These are phyloP conservation scores for Ecliptopera silaceata DNA, from an alignment of 2,888 invertebrate species.

Conservation along the genomic window DNA sequence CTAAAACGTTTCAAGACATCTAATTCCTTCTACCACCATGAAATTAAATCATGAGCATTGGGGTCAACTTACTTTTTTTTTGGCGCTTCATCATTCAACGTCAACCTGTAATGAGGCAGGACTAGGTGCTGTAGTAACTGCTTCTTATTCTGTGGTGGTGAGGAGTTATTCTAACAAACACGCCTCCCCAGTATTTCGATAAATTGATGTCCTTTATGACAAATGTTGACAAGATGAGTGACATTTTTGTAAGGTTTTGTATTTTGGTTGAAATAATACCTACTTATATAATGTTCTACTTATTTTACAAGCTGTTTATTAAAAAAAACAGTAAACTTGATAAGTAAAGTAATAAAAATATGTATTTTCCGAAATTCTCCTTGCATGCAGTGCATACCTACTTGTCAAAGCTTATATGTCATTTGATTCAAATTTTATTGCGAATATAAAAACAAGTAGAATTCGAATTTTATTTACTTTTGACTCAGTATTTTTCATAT, in stretches of 20 bases:
- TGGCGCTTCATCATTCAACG: constrained; percentile 69
- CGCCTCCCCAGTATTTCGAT: constrained; percentile 60
- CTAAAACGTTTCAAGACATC: background rate
- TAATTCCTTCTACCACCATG: constrained; percentile 29
- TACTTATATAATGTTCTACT: no score
- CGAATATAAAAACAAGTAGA: no score
- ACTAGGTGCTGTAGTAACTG: constrained; percentile 39
- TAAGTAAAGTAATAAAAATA: no score
- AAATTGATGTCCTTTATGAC: constrained; percentile 46
- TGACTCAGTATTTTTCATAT: no score
- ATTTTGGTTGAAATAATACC: background rate
- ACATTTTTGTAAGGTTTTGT: constrained; percentile 12
- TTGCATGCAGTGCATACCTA: no score
- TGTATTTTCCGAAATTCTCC: no score
- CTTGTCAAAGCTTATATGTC: no score
- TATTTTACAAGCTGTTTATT: no score
- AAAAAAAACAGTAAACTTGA: no score
- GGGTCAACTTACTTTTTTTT: constrained; percentile 71
- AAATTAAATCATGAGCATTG: constrained; percentile 68
- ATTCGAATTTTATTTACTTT: no score
- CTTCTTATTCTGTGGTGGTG: constrained; percentile 10
- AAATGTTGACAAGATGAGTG: constrained; percentile 35
- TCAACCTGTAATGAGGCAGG: constrained; percentile 73
- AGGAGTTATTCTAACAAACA: constrained; percentile 65
- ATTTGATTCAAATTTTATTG: no score